Percentiles rank a stretch among this genome's conserved stretches.
Conservation (phyloP, 2,797 vertebrate species). For the Anisognathus igniventris region DNA sequence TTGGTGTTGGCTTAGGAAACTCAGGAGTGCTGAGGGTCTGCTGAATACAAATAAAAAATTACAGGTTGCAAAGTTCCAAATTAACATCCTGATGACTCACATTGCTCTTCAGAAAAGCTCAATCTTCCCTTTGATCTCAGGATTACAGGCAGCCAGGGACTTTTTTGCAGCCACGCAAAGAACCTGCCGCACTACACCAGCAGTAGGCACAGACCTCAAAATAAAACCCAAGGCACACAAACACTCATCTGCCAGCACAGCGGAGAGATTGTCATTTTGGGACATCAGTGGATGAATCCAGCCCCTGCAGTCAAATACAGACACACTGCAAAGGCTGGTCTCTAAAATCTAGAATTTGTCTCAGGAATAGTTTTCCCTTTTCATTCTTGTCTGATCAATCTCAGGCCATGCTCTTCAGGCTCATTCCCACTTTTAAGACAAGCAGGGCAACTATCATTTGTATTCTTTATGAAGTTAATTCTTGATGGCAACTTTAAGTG, state of each 20-base stretch:
- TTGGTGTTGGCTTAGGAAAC: not conserved
- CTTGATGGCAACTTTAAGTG: not conserved
- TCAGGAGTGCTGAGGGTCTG: not conserved
- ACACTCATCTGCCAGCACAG: not conserved
- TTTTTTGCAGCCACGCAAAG: not conserved
- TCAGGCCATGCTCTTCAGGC: not conserved
- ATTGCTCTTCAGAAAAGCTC: not conserved
- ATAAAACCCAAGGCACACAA: not conserved
- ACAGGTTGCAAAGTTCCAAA: not conserved
- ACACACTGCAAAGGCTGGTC: not conserved
- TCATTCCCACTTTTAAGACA: not conserved
- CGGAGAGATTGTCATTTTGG: not conserved
- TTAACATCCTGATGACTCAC: not conserved
- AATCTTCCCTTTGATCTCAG: not conserved
- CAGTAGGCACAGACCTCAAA: not conserved
- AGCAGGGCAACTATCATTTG: not conserved
- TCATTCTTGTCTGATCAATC: not conserved
- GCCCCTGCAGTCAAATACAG: not conserved
- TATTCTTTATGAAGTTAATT: not conserved
- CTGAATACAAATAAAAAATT: conserved; percentile 15
- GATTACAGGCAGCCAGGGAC: not conserved
- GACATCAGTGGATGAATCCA: not conserved
- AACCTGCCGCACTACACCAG: not conserved
- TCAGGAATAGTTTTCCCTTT: not conserved
- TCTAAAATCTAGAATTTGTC: not conserved